Conservation (phyloP, 2,888 invertebrate genomes). For the Cenopis cana region DNA sequence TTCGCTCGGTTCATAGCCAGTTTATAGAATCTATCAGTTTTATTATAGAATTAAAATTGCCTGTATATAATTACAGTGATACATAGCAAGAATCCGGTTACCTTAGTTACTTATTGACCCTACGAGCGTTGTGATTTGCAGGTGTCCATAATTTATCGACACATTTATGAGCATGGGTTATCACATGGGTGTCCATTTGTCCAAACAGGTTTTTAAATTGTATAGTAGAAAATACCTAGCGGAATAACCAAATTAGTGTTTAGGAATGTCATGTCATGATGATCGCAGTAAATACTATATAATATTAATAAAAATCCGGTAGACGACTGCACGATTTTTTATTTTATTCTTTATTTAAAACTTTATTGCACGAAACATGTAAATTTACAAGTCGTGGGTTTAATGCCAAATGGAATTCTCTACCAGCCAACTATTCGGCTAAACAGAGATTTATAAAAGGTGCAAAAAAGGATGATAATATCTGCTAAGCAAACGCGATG, state of each 20-base stretch:
- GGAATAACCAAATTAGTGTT: neutral
- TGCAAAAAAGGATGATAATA: too few species aligned
- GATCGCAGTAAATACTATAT: neutral
- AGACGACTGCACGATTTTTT: too few species aligned
- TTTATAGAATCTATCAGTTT: neutral
- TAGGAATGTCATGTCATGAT: conserved; percentile 12
- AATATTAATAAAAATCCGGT: too few species aligned
- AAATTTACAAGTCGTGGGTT: too few species aligned
- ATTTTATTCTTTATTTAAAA: too few species aligned
- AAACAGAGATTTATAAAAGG: too few species aligned
- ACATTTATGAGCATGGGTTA: conserved; percentile 15
- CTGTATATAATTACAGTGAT: conserved; percentile 7
- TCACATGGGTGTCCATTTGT: neutral
- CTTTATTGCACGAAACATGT: too few species aligned
- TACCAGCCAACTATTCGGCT: too few species aligned
- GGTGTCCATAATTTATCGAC: conserved; percentile 30
- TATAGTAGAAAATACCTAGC: neutral
- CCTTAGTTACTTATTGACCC: neutral
- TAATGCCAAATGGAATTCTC: too few species aligned
- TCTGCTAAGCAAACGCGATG: too few species aligned
- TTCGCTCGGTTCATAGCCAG: neutral
- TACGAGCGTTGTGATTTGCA: conserved; percentile 15
- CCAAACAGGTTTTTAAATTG: neutral
- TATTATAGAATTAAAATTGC: neutral
- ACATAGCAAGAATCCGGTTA: conserved; percentile 1